Evolutionary conservation across 2,888 invertebrate species (phyloP), one percentile per base, ranked within the genome.

Genomic region (Phasia obesa): DNA sequence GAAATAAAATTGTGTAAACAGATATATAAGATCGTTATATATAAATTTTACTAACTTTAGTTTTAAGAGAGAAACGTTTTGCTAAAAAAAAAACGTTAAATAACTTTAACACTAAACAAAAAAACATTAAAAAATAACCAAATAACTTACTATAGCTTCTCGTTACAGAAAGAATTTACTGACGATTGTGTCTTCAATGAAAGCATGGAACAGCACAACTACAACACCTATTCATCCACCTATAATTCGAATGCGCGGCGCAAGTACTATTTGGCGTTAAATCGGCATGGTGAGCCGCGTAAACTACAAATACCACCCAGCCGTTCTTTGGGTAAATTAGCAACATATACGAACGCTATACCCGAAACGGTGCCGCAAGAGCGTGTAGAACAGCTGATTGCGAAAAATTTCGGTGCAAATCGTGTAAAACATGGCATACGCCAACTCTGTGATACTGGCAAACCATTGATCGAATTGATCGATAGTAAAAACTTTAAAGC

Each of bases 171-270:
- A 92, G 95, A 95, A 92, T 96, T 95, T 93, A 94, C 94, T 90
- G 94, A 95, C 90, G 95, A 95, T 89, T 97, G 97, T 93, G 94
- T 96, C 91, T 96, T 97, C 93, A 95, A 96, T 92, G 97, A 97
- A 92, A 95, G 94, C 90, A 94, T 96, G 92, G 96, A 95, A 91
- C 94, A 95, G 91, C 95, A 96, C 92, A 94, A 96, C 91, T 97
- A 96, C 93, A 97, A 96, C 91, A 96, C 95, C 78, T 97, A 97
- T 92, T 95, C 96, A 88, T 95, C 95, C 87, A 93, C 93, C 83
- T 94, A 94, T 90, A 94, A 94, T 92, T 95, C 95, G 82, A 94
- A 95, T 92, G 93, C 94, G 87, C 92, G 93, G 90, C 94, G 94
- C 88, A 95, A 95, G 65, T 92, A 94, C 86, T 97, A 95, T 92